Percentiles rank a stretch among this genome's conserved stretches.
Evolutionary conservation across 1,140 invertebrate genomes (phyloP).

Genomic region (Drosophila elegans): DNA sequence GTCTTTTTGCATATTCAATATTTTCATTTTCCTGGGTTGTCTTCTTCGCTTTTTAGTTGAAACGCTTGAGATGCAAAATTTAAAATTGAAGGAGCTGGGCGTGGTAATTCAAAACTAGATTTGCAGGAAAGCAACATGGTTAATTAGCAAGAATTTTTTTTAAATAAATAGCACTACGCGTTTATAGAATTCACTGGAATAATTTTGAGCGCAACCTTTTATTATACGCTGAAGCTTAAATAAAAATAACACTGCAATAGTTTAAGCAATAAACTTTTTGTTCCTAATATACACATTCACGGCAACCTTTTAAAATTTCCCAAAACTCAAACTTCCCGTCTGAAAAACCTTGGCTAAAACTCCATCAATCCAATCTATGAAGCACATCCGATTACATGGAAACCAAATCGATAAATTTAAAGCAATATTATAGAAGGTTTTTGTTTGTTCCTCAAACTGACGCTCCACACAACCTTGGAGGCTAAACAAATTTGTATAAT

Average conservation of each 20-base stretch:
- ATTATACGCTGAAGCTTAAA: no score
- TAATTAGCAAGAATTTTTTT: not conserved
- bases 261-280: no score
- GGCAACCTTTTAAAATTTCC: not conserved
- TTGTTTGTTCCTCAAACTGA: slow-evolving; percentile 3
- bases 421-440: slow-evolving; percentile 3
- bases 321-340: not conserved
- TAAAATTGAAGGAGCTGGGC: slow-evolving; percentile 45
- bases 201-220: no score
- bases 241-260: no score
- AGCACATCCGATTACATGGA: slow-evolving; percentile 31
- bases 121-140: not conserved
- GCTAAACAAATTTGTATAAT: slow-evolving; percentile 40
- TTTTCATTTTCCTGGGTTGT: slow-evolving; percentile 36
- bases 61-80: slow-evolving; percentile 58
- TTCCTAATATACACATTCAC: no score
- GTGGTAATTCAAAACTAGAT: slow-evolving; percentile 12
- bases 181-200: no score
- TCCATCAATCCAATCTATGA: not conserved
- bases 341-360: slow-evolving; percentile 12
- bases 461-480: slow-evolving; percentile 15
- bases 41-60: slow-evolving; percentile 6
- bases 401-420: slow-evolving; percentile 27
- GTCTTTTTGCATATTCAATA: slow-evolving; percentile 30
- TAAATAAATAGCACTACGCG: not conserved